phyloP scores from a whole-genome alignment of 1,140 invertebrate genomes.

The Steinernema khuongi region DNA sequence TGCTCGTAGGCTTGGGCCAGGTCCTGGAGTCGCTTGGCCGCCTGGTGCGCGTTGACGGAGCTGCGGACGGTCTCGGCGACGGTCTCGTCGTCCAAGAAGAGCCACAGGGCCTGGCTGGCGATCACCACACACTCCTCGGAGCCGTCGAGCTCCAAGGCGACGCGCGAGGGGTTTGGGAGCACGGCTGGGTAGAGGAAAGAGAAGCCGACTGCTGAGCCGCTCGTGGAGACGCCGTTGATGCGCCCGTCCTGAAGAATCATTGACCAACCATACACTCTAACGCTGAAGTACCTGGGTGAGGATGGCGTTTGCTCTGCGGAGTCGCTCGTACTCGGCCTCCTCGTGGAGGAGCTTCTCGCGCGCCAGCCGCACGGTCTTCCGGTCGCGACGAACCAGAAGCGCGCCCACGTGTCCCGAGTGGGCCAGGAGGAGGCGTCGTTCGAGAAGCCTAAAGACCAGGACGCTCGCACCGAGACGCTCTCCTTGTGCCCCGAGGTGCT shows the following conservation, averaged over 20 bases:
- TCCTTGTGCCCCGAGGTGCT: slow-evolving; percentile 26
- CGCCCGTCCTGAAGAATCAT: slow-evolving; percentile 19
- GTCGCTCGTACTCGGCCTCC: slow-evolving; percentile 13
- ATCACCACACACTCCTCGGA: not conserved
- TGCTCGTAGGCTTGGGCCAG: not conserved
- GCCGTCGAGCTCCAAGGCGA: not conserved
- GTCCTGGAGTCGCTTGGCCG: not conserved
- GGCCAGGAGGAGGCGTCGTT: not conserved
- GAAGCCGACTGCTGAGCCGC: slow-evolving; percentile 11
- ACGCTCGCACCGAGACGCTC: slow-evolving; percentile 28
- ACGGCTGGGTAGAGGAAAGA: slow-evolving; percentile 23
- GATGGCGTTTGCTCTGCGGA: slow-evolving; percentile 7
- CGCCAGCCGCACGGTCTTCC: not conserved
- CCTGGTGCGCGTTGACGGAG: not conserved
- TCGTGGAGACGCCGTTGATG: slow-evolving; percentile 18
- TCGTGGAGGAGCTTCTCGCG: slow-evolving; percentile 19
- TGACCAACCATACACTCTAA: too few species aligned
- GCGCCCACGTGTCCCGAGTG: not conserved
- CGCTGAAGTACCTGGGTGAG: not conserved
- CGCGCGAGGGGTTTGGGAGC: slow-evolving; percentile 8
- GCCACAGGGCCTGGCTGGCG: not conserved
- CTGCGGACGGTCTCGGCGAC: not conserved
- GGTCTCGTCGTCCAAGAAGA: not conserved
- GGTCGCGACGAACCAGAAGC: not conserved
- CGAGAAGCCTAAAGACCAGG: not conserved